Base-by-base conservation (phyloP, 2,797 vertebrate genomes). In the Artibeus lituratus region DNA sequence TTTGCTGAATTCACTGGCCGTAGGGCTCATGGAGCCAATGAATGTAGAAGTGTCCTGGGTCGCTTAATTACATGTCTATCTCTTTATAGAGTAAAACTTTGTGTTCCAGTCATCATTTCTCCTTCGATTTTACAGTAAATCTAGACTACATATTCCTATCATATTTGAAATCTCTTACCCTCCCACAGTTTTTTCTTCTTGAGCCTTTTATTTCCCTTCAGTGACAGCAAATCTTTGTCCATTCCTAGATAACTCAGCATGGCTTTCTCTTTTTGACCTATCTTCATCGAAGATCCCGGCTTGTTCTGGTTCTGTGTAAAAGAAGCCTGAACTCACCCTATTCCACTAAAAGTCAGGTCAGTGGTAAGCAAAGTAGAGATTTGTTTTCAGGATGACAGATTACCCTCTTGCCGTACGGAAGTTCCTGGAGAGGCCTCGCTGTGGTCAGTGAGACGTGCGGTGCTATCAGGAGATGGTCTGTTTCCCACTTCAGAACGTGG, bases 111-210 rank as follows among this genome's bases (percentile, higher is more conserved):
- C 15, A 78, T n/a, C 14, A 35, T 82, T 80, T 91, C n/a, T 72
- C 18, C 51, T 77, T 91, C 90, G n/a, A 47, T 91, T 93, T 95
- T 80, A 62, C 59, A 77, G 18, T 73, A 59, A 59, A 59, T 93
- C 12, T 84, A 69, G 89, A 67, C 21, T 18, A 47, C 82, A 2
- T 91, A 57, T 84, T 96, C 88, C 55, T 70, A 47, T 2, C 77
- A 32, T 16, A 74, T 14, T 42, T 67, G 39, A 92, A 82, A 70
- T 90, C 14, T 14, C 59, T 67, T 69, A 18, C 62, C 29, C 3
- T 55, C n/a, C 1, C 14, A 16, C 14, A 32, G 26, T 53, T 77
- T 44, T 82, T 73, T 18, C 26, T 21, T 87, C 24, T 24, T 53
- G 67, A 67, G 16, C 47, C 16, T 81, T 74, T 69, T 77, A 3